Percentiles rank a stretch among this genome's conserved stretches.
These are phyloP conservation scores for Agonopterix arenella DNA, from an alignment of 2,888 invertebrate genomes.

Conservation along the genomic window DNA sequence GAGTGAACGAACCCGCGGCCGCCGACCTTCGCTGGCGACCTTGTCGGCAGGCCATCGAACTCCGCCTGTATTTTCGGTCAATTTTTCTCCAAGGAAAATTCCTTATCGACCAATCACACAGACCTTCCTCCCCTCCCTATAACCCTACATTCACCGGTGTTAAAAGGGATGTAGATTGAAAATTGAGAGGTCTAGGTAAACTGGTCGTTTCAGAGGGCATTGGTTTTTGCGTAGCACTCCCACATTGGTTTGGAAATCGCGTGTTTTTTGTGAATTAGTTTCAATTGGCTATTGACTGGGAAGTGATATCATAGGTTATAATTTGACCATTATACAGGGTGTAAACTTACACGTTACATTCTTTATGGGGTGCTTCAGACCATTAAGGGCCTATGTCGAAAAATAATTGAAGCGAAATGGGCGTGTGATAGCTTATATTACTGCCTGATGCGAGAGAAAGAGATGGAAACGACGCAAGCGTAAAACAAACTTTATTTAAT, in stretches of 20 bases:
- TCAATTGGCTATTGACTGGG: background rate
- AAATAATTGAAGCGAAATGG: too few relatives aligned
- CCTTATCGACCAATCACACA: constrained; percentile 28
- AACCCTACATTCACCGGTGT: background rate
- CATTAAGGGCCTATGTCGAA: too few relatives aligned
- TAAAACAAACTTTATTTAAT: too few relatives aligned
- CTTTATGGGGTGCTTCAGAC: too few relatives aligned
- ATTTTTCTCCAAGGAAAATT: constrained; percentile 69
- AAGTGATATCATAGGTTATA: too few relatives aligned
- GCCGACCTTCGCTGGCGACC: constrained; percentile 56
- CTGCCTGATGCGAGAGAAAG: too few relatives aligned
- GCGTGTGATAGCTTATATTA: too few relatives aligned
- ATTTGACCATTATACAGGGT: too few relatives aligned
- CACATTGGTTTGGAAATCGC: constrained; percentile 14
- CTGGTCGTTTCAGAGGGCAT: constrained; percentile 43
- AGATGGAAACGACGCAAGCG: too few relatives aligned
- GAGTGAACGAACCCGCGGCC: constrained; percentile 13
- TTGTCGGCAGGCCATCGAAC: constrained; percentile 48
- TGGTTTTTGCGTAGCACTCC: constrained; percentile 41
- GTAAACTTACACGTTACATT: too few relatives aligned
- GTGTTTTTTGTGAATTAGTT: too few relatives aligned
- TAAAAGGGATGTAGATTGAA: background rate
- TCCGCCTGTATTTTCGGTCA: constrained; percentile 50
- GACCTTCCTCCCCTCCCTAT: constrained; percentile 29
- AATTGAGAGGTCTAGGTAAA: constrained; percentile 19